These are phyloP conservation scores for Andricus grossulariae DNA, from an alignment of 1,140 invertebrate genomes.

Conservation along the genomic window DNA sequence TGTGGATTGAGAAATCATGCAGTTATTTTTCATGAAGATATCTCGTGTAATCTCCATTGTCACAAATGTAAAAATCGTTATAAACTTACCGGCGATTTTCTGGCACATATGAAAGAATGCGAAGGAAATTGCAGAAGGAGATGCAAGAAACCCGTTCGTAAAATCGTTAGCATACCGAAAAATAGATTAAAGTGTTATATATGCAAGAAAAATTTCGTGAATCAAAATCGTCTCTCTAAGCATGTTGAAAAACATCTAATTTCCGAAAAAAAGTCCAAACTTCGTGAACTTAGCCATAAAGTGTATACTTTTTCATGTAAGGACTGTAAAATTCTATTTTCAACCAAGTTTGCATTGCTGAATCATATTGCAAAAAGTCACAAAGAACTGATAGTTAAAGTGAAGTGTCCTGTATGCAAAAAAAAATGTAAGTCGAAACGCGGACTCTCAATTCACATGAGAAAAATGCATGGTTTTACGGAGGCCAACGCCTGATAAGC, in stretches of 20 bases:
- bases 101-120: neutral
- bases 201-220: no score
- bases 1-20: slow-evolving; percentile 4
- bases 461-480: no score
- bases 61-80: neutral
- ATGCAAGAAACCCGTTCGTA: no score
- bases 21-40: neutral
- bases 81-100: neutral
- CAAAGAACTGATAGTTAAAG: neutral
- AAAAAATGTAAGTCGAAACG: neutral
- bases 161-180: no score
- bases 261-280: neutral
- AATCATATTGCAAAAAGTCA: neutral
- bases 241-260: no score
- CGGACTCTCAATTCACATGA: no score
- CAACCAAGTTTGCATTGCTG: neutral
- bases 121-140: neutral
- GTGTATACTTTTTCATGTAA: neutral
- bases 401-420: neutral
- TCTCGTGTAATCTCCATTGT: neutral
- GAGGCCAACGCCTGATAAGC: no score
- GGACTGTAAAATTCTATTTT: neutral
- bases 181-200: no score
- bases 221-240: no score
- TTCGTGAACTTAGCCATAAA: neutral